Conservation (phyloP, 92 coral and sea anemone genomes). For the Paragorgia papillata region DNA sequence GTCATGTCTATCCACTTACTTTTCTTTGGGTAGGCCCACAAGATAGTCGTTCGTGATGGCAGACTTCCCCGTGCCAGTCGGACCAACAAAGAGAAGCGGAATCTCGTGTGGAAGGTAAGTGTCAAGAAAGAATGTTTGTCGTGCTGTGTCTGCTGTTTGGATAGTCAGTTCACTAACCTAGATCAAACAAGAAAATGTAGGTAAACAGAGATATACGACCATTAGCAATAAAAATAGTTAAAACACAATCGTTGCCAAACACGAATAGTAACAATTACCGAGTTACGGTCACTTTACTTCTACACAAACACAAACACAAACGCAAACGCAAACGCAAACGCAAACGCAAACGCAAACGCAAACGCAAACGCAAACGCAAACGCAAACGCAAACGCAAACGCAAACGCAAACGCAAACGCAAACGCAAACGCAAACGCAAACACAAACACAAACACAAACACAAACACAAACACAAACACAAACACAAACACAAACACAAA, state of each 20-base stretch:
- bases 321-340: too few species aligned
- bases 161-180: constrained; percentile 96
- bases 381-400: background rate
- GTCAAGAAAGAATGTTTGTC: constrained; percentile 88
- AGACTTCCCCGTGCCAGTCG: constrained; percentile 99
- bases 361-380: background rate
- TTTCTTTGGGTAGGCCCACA: constrained; percentile 82
- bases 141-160: constrained; percentile 94
- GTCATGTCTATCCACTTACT: constrained; percentile 64
- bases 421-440: background rate
- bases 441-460: background rate
- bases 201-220: too few species aligned
- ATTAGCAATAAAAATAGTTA: too few species aligned
- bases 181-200: background rate
- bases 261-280: too few species aligned
- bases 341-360: background rate
- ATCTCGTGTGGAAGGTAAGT: constrained; percentile 81
- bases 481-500: too few species aligned
- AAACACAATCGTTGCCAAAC: too few species aligned
- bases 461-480: too few species aligned
- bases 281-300: too few species aligned
- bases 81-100: constrained; percentile 90
- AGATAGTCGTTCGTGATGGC: constrained; percentile 91
- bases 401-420: background rate
- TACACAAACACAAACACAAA: background rate